Conservation (phyloP, 2,888 invertebrate genomes). For the Chirona hameri region DNA sequence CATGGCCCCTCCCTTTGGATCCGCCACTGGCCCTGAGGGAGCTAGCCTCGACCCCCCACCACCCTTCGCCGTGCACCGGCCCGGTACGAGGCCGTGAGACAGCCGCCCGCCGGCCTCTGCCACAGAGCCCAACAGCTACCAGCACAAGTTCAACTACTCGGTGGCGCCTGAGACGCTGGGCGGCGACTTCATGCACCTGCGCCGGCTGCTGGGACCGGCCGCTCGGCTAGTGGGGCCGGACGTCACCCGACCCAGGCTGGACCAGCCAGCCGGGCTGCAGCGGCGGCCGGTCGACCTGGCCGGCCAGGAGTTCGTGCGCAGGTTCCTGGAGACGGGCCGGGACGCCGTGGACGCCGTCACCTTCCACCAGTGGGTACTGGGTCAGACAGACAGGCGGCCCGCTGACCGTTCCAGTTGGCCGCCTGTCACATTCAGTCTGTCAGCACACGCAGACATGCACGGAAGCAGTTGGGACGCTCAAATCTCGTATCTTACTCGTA, state of each 20-base stretch:
- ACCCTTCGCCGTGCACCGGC: too few species aligned
- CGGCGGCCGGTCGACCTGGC: conserved; percentile 28
- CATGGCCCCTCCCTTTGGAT: too few species aligned
- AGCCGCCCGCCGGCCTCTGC: too few species aligned
- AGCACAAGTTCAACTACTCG: conserved; percentile 58
- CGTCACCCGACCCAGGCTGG: conserved; percentile 56
- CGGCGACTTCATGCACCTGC: conserved; percentile 58
- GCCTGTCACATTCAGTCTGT: too few species aligned
- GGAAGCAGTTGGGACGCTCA: too few species aligned
- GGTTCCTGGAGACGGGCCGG: conserved; percentile 48
- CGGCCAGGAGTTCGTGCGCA: conserved; percentile 45
- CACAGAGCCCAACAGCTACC: conserved; percentile 64
- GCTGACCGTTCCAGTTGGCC: too few species aligned
- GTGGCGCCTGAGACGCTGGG: conserved; percentile 58
- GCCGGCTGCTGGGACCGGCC: conserved; percentile 59
- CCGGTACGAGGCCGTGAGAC: too few species aligned
- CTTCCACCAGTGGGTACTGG: conserved; percentile 70
- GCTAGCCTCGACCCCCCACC: too few species aligned
- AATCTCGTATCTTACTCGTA: too few species aligned
- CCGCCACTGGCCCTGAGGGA: too few species aligned
- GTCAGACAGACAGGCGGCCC: too few species aligned
- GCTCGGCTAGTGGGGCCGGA: conserved; percentile 66
- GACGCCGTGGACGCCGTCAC: conserved; percentile 57
- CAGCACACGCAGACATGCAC: too few species aligned
- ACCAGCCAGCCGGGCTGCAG: neutral